Evolutionary conservation across 2,797 vertebrate genomes (phyloP), one percentile per base, ranked within the genome.

Genomic region (Salmo trutta): DNA sequence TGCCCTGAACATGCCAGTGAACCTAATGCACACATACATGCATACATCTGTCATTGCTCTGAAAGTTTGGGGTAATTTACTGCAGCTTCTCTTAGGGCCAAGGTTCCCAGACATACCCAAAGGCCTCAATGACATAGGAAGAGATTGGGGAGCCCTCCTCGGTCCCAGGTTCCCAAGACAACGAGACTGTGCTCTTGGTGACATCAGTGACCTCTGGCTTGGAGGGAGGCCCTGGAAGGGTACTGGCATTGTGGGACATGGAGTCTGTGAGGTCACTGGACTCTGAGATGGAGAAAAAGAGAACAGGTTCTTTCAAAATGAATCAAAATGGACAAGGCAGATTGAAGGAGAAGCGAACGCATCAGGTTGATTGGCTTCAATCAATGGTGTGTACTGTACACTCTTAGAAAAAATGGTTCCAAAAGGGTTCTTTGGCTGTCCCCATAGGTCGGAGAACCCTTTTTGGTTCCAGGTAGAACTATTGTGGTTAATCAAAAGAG

Each of bases 171-270:
- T 97, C 95, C 97, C 97, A 99, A 90, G 97, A 97, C 92, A 99
- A 94, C 24, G 97, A 98, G 86, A 99, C 96, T 90, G 95, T 98
- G 92, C 95, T 98, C 93, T 96, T 98, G 80, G 96, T 97, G 79
- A 99, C 97, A 88, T 98, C 95, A 5, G 96, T 98, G 93, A 99
- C 96, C 92, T 96, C 96, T 77, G 97, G 97, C 90, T 99, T 97
- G 85, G 96, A 96, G 79, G 96, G 97, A 24, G 97, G 95, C 76
- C 96, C 97, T 27, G 97, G 96, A 66, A 99, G 95, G 41, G 96
- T 95, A 6, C 93, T 96, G 65, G 94, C 85, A 86, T 99, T 97
- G 75, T 96, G 96, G 86, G 87, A 96, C 90, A 95, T 94, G 85
- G 96, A 96, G 88, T 97, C 92, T 75, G 94, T 68, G 80, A 96